These are phyloP conservation scores for Melipona quadrifasciata DNA, from an alignment of 1,140 invertebrate species.

Conservation along the genomic window DNA sequence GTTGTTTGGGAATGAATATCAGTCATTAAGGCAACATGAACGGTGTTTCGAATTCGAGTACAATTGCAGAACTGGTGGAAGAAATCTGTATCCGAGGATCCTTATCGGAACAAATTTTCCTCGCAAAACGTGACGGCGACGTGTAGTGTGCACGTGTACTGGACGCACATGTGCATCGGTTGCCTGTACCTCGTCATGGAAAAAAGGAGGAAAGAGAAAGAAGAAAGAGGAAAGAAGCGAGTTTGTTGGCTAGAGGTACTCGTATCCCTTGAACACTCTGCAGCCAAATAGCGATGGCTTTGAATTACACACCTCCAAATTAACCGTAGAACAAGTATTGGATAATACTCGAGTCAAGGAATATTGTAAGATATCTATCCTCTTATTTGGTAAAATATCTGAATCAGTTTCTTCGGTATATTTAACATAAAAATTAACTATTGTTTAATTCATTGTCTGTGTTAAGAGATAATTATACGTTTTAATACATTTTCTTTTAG, in stretches of 20 bases:
- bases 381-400: background rate
- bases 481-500: too few relatives aligned
- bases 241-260: constrained; percentile 30
- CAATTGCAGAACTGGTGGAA: background rate
- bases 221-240: constrained; percentile 46
- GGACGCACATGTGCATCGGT: constrained; percentile 27
- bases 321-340: background rate
- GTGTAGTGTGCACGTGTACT: constrained; percentile 17
- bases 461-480: too few relatives aligned
- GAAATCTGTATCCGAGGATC: background rate
- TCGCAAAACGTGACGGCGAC: background rate
- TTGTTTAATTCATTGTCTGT: background rate
- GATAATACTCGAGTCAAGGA: background rate
- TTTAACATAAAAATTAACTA: background rate
- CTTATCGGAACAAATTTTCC: constrained; percentile 2
- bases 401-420: background rate
- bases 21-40: background rate
- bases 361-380: background rate
- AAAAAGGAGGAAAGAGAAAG: constrained; percentile 45
- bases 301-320: background rate
- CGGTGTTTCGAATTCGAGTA: too few relatives aligned
- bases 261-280: background rate
- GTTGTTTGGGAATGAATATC: background rate
- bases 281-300: background rate
- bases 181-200: constrained; percentile 36